Conservation (phyloP, 2,113 vertebrate genomes). For the Burhinus bistriatus region DNA sequence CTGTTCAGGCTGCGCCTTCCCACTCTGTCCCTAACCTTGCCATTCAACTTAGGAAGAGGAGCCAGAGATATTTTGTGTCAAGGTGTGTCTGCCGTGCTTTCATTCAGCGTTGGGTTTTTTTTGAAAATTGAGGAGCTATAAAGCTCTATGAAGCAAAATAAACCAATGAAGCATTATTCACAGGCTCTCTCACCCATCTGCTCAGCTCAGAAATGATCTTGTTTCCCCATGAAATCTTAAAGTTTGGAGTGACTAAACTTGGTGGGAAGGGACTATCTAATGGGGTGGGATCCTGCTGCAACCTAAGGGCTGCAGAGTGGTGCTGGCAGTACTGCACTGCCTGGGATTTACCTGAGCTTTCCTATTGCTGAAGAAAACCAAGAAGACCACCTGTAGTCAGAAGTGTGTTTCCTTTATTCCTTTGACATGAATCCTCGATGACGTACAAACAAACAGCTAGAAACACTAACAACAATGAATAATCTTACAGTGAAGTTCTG, state of each 20-base stretch:
- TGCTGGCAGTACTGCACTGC: not conserved
- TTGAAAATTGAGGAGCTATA: not conserved
- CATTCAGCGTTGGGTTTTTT: not conserved
- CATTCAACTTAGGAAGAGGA: not conserved
- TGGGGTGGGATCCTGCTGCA: not conserved
- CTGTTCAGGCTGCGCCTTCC: not conserved
- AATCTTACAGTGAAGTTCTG: not conserved
- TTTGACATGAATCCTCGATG: not conserved
- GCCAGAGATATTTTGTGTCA: accelerated
- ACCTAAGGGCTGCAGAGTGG: not conserved
- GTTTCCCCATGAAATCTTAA: not conserved
- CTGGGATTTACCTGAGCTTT: not conserved
- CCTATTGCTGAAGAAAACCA: not conserved
- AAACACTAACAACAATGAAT: not conserved
- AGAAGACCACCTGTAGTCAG: not conserved
- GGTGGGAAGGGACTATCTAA: not conserved
- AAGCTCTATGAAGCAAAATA: not conserved
- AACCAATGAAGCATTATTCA: not conserved
- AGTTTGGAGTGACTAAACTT: not conserved
- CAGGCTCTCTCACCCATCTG: not conserved
- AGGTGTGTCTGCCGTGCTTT: not conserved
- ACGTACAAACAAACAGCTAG: not conserved
- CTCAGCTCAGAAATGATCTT: not conserved
- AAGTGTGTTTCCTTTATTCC: not conserved
- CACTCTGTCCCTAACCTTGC: not conserved